Base-by-base conservation (phyloP, 2,113 vertebrate genomes). In the Myocastor coypus region DNA sequence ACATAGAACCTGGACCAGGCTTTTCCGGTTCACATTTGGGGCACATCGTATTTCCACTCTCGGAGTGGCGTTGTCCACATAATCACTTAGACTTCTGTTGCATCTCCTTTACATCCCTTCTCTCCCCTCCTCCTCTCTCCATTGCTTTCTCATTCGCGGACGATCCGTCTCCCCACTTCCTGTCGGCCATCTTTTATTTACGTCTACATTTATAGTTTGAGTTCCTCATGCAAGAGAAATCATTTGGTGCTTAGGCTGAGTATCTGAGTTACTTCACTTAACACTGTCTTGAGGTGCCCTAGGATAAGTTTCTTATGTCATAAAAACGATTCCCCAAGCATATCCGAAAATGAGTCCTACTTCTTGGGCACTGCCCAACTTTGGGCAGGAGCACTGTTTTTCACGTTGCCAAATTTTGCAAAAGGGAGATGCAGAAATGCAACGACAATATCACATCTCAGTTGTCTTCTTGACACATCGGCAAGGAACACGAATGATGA, bases 401-500 rank as follows among this genome's bases (percentile, higher is more conserved):
- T 34, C n/a, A 71, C 32, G 13, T 46, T 75, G 37, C 26, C 95
- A 92, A 94, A 92, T 75, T 84, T 83, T 71, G 19, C 34, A 71
- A 87, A 92, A n/a, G 89, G 12, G 77, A 88, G 80, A 87, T 64
- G n/a, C 17, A 82, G n/a, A 88, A 96, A 86, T 61, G 57, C 71
- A 14, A 16, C 11, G 83, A 16, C 34, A 71, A 32, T 64, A 5
- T 75, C 22, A 85, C 73, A 82, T 9, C 26, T 92, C 59, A 61
- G 22, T 61, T 61, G 59, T 26, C 59, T 61, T 61, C 78, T 37
- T 83, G 71, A 64, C 34, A 37, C 37, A 32, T 40, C 77, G n/a
- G n/a, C n/a, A 93, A 83, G 3, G 5, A 77, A 5, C 14, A 82
- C 61, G 77, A 69, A 66, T 34, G 68, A 80, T 22, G 63, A 73